These are phyloP conservation scores for Abramis brama DNA, from an alignment of 2,113 vertebrate species.

Conservation along the genomic window DNA sequence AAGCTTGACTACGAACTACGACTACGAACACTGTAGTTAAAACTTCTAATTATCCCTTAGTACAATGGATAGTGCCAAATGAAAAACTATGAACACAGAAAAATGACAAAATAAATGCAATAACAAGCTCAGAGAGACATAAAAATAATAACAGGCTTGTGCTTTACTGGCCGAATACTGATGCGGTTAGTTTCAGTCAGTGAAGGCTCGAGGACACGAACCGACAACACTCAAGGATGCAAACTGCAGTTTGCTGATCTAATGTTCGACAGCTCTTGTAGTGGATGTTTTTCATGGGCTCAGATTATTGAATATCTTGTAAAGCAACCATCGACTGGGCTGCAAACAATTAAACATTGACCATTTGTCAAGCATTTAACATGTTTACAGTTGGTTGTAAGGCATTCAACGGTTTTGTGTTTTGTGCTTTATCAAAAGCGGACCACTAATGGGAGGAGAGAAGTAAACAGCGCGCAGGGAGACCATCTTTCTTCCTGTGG, in stretches of 20 bases:
- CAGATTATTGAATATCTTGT: conserved; percentile 18
- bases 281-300: background rate
- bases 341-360: background rate
- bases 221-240: background rate
- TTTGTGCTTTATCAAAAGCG: conserved; percentile 3
- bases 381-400: conserved; percentile 12
- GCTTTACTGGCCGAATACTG: background rate
- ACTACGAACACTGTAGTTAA: background rate
- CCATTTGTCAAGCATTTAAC: conserved; percentile 14
- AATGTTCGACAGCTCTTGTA: background rate
- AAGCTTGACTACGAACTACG: too few relatives aligned
- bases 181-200: background rate
- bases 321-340: background rate
- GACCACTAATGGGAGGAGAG: background rate
- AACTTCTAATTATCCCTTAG: background rate
- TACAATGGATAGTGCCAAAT: background rate
- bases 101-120: background rate
- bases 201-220: background rate
- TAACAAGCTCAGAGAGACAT: background rate
- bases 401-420: background rate
- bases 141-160: background rate
- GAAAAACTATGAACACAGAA: background rate
- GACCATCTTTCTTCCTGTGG: background rate
- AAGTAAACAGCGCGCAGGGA: background rate
- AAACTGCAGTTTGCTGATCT: background rate